Evolutionary conservation across 2,888 invertebrate genomes (phyloP).

Genomic region (Drosophila siamana): DNA sequence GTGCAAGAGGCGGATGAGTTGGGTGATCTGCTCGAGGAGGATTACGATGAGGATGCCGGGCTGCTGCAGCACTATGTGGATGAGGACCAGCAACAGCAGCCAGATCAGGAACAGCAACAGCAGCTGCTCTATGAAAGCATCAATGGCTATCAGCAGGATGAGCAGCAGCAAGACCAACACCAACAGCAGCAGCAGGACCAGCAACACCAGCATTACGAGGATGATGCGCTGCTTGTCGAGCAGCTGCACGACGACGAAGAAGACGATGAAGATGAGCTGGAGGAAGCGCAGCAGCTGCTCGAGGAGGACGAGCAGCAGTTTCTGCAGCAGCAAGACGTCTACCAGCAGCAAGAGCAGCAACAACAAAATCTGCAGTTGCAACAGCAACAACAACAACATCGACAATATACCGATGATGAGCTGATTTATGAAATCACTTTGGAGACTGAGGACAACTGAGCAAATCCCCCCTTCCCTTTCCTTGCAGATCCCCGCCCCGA

Average conservation of each 20-base stretch:
- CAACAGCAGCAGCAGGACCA: not conserved
- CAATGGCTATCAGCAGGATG: not conserved
- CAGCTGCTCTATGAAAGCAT: not conserved
- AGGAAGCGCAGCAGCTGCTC: not conserved
- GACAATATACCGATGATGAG: conserved; percentile 53
- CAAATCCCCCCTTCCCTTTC: not conserved
- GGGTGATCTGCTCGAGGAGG: conserved; percentile 56
- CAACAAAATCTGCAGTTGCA: conserved; percentile 2
- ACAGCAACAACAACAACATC: conserved; percentile 24
- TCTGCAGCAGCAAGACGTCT: not conserved
- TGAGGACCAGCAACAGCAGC: not conserved
- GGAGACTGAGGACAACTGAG: conserved; percentile 70
- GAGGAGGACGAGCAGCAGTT: not conserved
- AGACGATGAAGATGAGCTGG: conserved; percentile 44
- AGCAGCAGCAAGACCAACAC: not conserved
- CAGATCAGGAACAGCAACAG: conserved; percentile 4
- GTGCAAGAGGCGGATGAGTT: conserved; percentile 20
- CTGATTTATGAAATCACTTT: conserved; percentile 72
- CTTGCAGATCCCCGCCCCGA: not conserved
- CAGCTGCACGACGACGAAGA: conserved; percentile 24
- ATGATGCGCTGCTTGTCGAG: conserved; percentile 49
- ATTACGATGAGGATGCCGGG: conserved; percentile 67
- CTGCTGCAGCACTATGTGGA: conserved; percentile 41
- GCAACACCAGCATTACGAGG: conserved; percentile 18
- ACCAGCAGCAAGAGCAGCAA: not conserved